Percentiles rank a stretch among this genome's conserved stretches.
phyloP scores from a whole-genome alignment of 2,797 vertebrate genomes.

The Chrosomus eos region DNA sequence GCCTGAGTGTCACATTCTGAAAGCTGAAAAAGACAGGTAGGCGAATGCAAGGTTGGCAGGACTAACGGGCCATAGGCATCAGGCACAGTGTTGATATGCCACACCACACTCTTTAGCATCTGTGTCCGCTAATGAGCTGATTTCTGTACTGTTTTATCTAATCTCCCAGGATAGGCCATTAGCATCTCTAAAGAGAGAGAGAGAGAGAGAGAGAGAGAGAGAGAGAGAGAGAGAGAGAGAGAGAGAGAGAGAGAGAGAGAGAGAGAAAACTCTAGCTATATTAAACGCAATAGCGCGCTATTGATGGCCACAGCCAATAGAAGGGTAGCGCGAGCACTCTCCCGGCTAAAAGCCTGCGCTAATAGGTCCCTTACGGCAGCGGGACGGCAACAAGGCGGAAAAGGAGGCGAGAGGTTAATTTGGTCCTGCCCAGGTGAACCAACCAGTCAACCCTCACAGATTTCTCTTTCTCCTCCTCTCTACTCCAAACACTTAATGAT shows the following conservation, averaged over 20 bases:
- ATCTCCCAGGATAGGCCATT: slow-evolving; percentile 66
- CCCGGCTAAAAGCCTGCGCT: slow-evolving; percentile 58
- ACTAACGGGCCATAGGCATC: slow-evolving; percentile 23
- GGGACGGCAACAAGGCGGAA: slow-evolving; percentile 57
- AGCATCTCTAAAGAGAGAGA: slow-evolving; percentile 62
- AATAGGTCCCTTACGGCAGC: slow-evolving; percentile 65
- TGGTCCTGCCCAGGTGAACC: slow-evolving; percentile 65
- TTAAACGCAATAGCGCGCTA: slow-evolving; percentile 48
- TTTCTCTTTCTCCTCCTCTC: slow-evolving; percentile 53
- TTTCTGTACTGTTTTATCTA: slow-evolving; percentile 66
- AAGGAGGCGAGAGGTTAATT: slow-evolving; percentile 64
- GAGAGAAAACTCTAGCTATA: slow-evolving; percentile 25
- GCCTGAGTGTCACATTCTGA: neutral
- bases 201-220: slow-evolving; percentile 41
- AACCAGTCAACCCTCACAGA: slow-evolving; percentile 51
- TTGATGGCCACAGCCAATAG: slow-evolving; percentile 61
- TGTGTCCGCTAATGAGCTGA: slow-evolving; percentile 65
- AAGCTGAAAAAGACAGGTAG: slow-evolving; percentile 6
- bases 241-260: slow-evolving; percentile 9
- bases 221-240: slow-evolving; percentile 24
- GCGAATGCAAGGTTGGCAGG: slow-evolving; percentile 19
- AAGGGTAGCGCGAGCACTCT: slow-evolving; percentile 52
- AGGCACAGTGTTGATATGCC: slow-evolving; percentile 61
- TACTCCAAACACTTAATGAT: slow-evolving; percentile 61
- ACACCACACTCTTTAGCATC: slow-evolving; percentile 63